Percentiles rank a stretch among this genome's conserved stretches.
Conservation (phyloP, 2,797 vertebrate genomes). For the Intellagama lesueurii region DNA sequence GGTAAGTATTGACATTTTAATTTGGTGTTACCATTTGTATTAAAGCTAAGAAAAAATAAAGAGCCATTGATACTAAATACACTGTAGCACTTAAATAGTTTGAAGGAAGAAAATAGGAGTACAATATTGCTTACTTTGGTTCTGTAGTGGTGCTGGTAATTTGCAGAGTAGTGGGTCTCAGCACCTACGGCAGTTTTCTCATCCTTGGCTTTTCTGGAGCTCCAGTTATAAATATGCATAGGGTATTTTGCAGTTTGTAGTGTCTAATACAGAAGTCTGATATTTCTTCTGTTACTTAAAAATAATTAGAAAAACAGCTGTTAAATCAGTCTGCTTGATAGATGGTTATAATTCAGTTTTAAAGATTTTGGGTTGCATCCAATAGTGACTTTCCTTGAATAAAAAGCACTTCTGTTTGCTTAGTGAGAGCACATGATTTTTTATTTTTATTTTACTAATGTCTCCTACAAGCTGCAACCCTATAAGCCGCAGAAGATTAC, state of each 20-base stretch:
- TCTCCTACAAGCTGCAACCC: not conserved
- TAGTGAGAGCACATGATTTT: not conserved
- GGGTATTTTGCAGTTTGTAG: not conserved
- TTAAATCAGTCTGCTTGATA: not conserved
- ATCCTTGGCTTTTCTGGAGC: not conserved
- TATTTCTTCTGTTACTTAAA: not conserved
- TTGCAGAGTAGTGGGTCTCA: not conserved
- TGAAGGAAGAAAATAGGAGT: not conserved
- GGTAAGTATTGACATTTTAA: slow-evolving; percentile 75
- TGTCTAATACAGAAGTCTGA: not conserved
- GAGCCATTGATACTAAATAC: not conserved
- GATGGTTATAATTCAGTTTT: not conserved
- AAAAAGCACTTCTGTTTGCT: not conserved
- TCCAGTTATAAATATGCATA: not conserved
- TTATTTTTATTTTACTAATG: not conserved
- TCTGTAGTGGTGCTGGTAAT: not conserved
- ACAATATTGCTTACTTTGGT: not conserved
- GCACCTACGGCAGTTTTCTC: not conserved
- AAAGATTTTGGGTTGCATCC: not conserved
- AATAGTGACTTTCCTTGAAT: not conserved
- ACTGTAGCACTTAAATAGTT: not conserved
- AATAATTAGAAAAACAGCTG: not conserved
- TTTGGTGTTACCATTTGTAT: not conserved
- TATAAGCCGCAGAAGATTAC: not conserved
- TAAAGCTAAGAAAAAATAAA: not conserved